Percentiles rank a stretch among this genome's conserved stretches.
phyloP scores from a whole-genome alignment of 2,113 vertebrate genomes.

The Amphilophus citrinellus region DNA sequence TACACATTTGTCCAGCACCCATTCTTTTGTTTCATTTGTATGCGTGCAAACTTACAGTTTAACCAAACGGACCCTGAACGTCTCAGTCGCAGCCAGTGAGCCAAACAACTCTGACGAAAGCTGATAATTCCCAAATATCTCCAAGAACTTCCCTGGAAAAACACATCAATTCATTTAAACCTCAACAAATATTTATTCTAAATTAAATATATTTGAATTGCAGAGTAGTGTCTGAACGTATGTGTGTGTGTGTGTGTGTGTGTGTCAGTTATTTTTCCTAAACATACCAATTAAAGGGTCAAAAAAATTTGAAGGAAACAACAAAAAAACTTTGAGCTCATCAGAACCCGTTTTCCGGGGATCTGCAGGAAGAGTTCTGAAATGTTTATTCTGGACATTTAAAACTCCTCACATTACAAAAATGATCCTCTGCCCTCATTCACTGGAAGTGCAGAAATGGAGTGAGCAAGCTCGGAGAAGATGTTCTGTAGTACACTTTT shows the following conservation, averaged over 20 bases:
- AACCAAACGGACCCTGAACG: fast-evolving
- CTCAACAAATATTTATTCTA: background rate
- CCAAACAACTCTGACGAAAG: background rate
- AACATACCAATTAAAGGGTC: background rate
- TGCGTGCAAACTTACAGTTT: background rate
- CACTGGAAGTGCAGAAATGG: background rate
- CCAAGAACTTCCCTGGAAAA: background rate
- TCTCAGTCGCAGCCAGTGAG: background rate
- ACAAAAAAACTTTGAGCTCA: background rate
- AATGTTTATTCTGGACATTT: background rate
- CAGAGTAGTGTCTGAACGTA: fast-evolving
- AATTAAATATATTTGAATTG: background rate
- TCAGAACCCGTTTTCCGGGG: background rate
- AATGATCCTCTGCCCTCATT: background rate
- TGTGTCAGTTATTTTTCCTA: background rate
- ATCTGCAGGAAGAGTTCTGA: background rate
- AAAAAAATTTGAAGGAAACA: background rate
- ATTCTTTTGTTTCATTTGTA: background rate
- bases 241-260: no score
- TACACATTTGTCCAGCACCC: background rate
- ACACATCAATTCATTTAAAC: background rate
- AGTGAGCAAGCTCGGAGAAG: no score
- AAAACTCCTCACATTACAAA: background rate
- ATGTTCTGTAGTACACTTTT: background rate
- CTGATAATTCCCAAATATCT: background rate